Evolutionary conservation across 2,797 vertebrate genomes (phyloP).

Genomic region (Muscicapa comitata): DNA sequence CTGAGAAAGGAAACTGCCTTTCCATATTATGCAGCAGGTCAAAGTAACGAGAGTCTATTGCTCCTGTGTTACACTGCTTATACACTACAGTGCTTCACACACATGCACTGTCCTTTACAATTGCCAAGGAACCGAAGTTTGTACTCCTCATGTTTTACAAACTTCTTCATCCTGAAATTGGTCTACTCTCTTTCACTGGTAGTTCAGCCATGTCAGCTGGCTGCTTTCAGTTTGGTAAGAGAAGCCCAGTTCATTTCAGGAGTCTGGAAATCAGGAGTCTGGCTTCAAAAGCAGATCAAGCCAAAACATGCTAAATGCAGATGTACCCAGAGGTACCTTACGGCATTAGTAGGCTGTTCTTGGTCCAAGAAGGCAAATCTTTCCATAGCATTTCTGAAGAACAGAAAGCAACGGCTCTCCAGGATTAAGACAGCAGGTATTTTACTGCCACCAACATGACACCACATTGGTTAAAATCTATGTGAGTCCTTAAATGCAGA

Average conservation of each 20-base stretch:
- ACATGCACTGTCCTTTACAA: background rate
- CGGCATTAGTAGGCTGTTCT: background rate
- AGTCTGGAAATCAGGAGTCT: background rate
- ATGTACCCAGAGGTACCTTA: background rate
- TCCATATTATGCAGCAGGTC: background rate
- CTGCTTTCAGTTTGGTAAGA: background rate
- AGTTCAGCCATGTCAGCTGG: background rate
- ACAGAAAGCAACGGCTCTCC: constrained; percentile 7
- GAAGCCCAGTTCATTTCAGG: background rate
- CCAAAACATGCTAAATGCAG: background rate
- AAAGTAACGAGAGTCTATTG: background rate
- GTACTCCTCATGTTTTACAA: background rate
- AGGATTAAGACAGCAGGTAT: background rate
- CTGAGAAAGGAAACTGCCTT: background rate
- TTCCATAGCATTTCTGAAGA: constrained; percentile 15
- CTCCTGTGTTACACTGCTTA: background rate
- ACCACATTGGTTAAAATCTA: background rate
- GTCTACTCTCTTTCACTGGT: background rate
- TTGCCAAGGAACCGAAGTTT: background rate
- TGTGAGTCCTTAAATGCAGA: background rate
- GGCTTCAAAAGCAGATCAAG: constrained; percentile 12
- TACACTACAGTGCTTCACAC: background rate
- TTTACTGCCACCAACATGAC: background rate
- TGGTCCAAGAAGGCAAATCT: background rate
- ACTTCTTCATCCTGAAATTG: background rate